phyloP scores from a whole-genome alignment of 2,113 vertebrate genomes.

The Galbula dea region DNA sequence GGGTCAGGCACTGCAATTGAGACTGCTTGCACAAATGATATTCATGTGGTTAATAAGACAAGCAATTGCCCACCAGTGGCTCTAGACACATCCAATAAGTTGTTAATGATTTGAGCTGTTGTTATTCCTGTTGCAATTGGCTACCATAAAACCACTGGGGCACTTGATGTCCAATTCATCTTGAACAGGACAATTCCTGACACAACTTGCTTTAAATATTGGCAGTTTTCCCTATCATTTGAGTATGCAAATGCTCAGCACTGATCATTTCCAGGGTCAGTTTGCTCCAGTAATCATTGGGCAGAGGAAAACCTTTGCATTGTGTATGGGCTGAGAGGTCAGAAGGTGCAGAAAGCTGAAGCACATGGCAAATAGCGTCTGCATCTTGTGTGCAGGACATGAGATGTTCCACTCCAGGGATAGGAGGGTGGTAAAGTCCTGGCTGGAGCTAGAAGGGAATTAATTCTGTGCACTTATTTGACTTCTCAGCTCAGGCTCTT shows the following conservation, averaged over 20 bases:
- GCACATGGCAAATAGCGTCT: accelerated
- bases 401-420: too few species aligned
- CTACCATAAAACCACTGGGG: neutral
- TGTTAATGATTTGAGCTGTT: neutral
- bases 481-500: too few species aligned
- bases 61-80: neutral
- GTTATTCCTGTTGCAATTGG: neutral
- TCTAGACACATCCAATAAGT: neutral
- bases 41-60: constrained; percentile 14
- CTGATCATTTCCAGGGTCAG: too few species aligned
- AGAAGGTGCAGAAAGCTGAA: neutral
- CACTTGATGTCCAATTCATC: neutral
- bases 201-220: neutral
- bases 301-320: neutral
- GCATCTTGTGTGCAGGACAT: too few species aligned
- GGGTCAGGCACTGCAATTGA: too few species aligned
- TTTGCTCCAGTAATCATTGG: neutral
- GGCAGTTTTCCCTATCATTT: neutral
- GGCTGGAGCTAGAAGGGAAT: too few species aligned
- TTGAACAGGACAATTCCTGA: neutral
- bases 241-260: neutral
- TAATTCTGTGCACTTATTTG: too few species aligned
- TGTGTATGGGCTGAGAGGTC: neutral
- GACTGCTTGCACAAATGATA: neutral
- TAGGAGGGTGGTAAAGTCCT: too few species aligned